These are phyloP conservation scores for Pongo abelii DNA, from an alignment of 2,113 vertebrate genomes.

Conservation along the genomic window DNA sequence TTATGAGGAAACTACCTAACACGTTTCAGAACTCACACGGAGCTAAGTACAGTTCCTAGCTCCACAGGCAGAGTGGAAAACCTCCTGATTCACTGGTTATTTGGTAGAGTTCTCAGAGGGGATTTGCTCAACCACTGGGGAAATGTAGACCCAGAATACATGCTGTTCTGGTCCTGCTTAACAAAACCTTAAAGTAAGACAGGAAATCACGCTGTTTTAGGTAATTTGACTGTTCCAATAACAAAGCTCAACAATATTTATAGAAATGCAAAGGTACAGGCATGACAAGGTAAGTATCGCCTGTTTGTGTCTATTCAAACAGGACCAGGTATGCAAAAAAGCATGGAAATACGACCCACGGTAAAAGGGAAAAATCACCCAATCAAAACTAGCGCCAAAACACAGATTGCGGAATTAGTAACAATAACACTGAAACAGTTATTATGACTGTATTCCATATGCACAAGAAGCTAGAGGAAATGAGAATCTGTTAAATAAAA, in stretches of 20 bases:
- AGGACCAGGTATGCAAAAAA: background rate
- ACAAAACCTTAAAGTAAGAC: background rate
- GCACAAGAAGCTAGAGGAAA: background rate
- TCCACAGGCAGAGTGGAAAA: background rate
- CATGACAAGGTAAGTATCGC: background rate
- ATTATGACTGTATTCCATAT: background rate
- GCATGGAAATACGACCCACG: background rate
- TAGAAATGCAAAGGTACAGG: background rate
- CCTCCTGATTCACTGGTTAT: background rate
- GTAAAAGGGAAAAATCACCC: background rate
- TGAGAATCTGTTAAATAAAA: background rate
- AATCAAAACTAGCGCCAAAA: background rate
- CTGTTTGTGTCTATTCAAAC: background rate
- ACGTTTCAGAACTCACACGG: background rate
- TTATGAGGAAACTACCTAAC: background rate
- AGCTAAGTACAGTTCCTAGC: background rate
- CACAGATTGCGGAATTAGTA: background rate
- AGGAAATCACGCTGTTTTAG: background rate
- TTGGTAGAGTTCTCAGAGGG: background rate
- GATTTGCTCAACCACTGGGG: background rate
- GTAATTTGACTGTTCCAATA: background rate
- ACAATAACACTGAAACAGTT: background rate
- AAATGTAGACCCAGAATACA: background rate
- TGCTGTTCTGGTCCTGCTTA: background rate
- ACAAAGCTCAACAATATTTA: background rate